These are phyloP conservation scores for Gulo gulo DNA, from an alignment of 2,113 vertebrate species.

Conservation along the genomic window DNA sequence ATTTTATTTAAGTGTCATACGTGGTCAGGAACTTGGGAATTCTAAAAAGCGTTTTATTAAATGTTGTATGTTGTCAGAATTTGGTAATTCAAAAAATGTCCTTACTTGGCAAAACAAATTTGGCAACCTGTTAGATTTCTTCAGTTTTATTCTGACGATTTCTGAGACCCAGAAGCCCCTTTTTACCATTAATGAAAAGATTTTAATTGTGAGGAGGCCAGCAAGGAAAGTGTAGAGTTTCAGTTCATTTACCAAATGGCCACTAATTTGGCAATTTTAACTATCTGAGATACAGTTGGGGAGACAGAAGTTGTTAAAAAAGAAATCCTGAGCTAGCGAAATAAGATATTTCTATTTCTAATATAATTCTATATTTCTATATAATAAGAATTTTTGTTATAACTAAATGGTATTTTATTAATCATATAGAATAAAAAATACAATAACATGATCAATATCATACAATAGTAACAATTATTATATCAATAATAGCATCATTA, in stretches of 20 bases:
- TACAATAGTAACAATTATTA: neutral
- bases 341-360: neutral
- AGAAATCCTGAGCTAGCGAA: neutral
- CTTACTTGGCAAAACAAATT: conserved; percentile 45
- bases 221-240: neutral
- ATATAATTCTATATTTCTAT: too few relatives aligned
- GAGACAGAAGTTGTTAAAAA: neutral
- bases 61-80: neutral
- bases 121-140: neutral
- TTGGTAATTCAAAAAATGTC: neutral
- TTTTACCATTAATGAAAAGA: neutral
- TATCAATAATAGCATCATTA: neutral
- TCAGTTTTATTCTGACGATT: neutral
- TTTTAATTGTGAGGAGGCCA: conserved; percentile 23
- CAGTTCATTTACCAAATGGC: conserved; percentile 32
- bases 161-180: neutral
- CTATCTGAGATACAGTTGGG: conserved; percentile 10
- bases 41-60: neutral
- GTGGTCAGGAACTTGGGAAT: neutral
- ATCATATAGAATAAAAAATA: neutral
- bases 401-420: neutral
- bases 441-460: neutral
- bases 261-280: conserved; percentile 6
- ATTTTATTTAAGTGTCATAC: neutral
- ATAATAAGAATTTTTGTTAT: neutral